Evolutionary conservation across 2,113 vertebrate species (phyloP).

Genomic region (Geococcyx californianus): DNA sequence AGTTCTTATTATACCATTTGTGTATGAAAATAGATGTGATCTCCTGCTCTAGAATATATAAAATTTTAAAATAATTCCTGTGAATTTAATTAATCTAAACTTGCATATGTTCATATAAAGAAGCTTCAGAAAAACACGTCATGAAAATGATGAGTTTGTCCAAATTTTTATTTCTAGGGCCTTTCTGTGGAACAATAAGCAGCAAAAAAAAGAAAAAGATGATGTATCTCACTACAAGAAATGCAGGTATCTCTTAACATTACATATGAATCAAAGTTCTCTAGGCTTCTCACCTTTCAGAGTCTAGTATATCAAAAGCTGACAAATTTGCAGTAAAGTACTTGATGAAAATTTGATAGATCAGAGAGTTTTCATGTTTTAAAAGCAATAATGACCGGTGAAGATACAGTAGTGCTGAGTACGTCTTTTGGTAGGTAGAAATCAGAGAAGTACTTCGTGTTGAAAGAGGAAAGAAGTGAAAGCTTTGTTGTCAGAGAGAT

Average conservation of each 20-base stretch:
- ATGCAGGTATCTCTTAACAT: slow-evolving; percentile 86
- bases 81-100: neutral
- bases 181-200: slow-evolving; percentile 90
- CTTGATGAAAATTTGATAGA: neutral
- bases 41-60: neutral
- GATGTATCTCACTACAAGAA: slow-evolving; percentile 98
- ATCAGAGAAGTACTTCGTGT: neutral
- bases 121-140: neutral
- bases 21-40: neutral
- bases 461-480: neutral
- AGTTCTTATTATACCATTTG: neutral
- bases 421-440: neutral
- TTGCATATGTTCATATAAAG: neutral
- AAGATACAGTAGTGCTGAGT: neutral
- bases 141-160: neutral
- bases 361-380: neutral
- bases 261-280: neutral
- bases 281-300: neutral
- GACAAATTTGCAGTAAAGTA: neutral
- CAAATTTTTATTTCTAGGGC: slow-evolving; percentile 77
- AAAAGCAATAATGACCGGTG: neutral
- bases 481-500: neutral
- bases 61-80: neutral
- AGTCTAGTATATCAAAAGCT: neutral
- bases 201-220: slow-evolving; percentile 97